These are phyloP conservation scores for Astyanax mexicanus DNA, from an alignment of 2,797 vertebrate species.

Conservation along the genomic window DNA sequence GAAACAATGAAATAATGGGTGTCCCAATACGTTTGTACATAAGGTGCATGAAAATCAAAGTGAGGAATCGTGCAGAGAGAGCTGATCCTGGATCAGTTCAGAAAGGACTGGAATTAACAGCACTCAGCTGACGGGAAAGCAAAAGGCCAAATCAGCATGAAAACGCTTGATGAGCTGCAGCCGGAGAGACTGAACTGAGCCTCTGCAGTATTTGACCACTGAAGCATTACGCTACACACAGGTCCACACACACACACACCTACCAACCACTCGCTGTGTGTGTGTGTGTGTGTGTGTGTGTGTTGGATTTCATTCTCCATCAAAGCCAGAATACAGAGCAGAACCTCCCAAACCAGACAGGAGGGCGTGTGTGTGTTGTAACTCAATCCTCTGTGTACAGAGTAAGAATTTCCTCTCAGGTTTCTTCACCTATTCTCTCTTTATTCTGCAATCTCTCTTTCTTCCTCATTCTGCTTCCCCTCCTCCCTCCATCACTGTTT, in stretches of 20 bases:
- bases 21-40: too few species aligned
- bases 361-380: neutral
- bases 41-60: too few species aligned
- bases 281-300: neutral
- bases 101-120: neutral
- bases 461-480: too few species aligned
- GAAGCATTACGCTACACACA: slow-evolving; percentile 8
- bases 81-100: neutral
- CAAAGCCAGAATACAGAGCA: neutral
- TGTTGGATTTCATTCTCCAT: slow-evolving; percentile 1
- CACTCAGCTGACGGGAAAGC: neutral
- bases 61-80: neutral
- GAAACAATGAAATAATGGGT: too few species aligned
- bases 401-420: slow-evolving; percentile 10
- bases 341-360: neutral
- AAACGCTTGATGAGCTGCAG: neutral
- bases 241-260: neutral
- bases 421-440: slow-evolving; percentile 9
- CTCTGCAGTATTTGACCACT: slow-evolving; percentile 23
- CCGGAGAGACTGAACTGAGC: neutral
- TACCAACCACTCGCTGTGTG: neutral
- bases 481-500: neutral
- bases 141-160: neutral
- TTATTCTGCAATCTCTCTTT: neutral
- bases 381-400: slow-evolving; percentile 11